These are phyloP conservation scores for Hetaerina titia DNA, from an alignment of 2,888 invertebrate genomes.

Conservation along the genomic window DNA sequence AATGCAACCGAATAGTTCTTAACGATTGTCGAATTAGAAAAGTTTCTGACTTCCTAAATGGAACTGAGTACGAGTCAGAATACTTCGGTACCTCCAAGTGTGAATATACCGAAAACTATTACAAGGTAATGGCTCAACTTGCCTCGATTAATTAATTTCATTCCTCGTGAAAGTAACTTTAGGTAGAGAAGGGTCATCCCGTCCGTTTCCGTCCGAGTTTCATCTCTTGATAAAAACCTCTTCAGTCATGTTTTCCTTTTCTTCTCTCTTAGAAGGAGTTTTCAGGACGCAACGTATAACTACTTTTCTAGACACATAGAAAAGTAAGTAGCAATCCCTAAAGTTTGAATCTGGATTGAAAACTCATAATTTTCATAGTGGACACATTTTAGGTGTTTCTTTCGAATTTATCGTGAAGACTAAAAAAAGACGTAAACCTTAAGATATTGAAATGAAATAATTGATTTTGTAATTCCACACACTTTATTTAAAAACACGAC, in stretches of 20 bases:
- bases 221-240: constrained; percentile 33
- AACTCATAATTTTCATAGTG: no score
- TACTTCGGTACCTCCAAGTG: constrained; percentile 46
- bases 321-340: no score
- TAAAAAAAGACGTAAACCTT: no score
- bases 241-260: not conserved
- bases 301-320: no score
- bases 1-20: not conserved
- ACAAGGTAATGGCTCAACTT: constrained; percentile 17
- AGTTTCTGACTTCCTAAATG: not conserved
- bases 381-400: no score
- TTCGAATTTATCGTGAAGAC: no score
- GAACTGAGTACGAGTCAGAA: constrained; percentile 12
- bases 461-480: no score
- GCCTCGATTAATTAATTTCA: constrained; percentile 47
- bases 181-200: not conserved
- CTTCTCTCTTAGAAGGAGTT: not conserved
- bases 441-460: no score
- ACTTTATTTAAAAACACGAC: no score
- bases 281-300: no score
- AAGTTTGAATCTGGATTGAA: no score
- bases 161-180: not conserved
- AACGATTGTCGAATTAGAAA: not conserved
- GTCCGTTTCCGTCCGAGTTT: not conserved
- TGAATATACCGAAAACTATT: constrained; percentile 57